Conservation (phyloP, 35 echinoderm and acorn worm species). For the Chiridota heheva region DNA sequence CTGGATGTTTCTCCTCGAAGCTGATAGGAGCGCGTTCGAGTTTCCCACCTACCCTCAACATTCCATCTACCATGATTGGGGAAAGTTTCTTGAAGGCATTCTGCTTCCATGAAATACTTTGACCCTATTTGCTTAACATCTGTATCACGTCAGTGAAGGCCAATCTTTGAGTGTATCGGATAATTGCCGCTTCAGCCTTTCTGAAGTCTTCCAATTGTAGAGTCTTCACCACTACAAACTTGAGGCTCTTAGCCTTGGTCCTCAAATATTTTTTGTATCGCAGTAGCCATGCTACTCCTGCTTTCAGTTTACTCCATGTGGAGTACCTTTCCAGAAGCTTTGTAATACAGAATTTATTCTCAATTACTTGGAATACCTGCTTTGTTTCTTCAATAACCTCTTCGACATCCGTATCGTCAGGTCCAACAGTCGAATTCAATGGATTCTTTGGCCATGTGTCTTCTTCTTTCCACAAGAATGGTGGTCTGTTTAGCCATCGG, state of each 20-base stretch:
- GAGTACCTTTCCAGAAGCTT: constrained; percentile 35
- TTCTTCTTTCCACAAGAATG: constrained; percentile 45
- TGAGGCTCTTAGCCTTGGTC: background rate
- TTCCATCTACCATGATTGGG: constrained; percentile 12
- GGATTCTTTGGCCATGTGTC: constrained; percentile 1
- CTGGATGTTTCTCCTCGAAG: constrained; percentile 24
- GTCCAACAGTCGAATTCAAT: background rate
- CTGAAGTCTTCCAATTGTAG: background rate
- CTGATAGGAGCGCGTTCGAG: constrained; percentile 17
- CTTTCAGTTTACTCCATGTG: constrained; percentile 40
- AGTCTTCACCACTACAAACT: background rate
- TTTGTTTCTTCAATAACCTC: background rate
- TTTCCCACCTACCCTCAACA: constrained; percentile 33
- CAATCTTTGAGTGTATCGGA: constrained; percentile 1
- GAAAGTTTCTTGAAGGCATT: constrained; percentile 19
- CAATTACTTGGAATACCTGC: background rate
- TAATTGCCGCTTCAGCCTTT: constrained; percentile 7
- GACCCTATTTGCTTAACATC: background rate
- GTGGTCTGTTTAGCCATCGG: constrained; percentile 45
- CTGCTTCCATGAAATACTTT: background rate
- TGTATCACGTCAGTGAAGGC: constrained; percentile 15
- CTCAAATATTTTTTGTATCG: constrained; percentile 24
- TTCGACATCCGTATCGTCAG: background rate
- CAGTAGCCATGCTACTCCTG: constrained; percentile 36
- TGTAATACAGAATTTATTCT: background rate